Conservation (phyloP, 2,888 invertebrate species). For the Panopea generosa region DNA sequence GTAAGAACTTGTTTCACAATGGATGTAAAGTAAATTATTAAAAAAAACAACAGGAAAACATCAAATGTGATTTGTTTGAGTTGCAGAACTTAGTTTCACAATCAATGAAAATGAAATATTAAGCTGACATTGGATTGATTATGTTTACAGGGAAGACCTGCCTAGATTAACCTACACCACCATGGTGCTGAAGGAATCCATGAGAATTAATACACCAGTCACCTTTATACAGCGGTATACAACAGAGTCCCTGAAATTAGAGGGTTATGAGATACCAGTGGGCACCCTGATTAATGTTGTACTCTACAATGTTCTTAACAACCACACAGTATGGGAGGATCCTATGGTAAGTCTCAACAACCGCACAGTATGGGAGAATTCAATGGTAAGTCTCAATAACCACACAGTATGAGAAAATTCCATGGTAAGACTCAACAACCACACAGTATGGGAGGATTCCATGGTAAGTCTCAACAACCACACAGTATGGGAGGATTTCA, state of each 20-base stretch:
- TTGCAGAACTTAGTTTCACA: too few relatives aligned
- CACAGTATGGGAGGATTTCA: slow-evolving; percentile 73
- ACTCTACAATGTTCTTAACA: slow-evolving; percentile 78
- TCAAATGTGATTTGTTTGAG: too few relatives aligned
- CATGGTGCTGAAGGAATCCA: slow-evolving; percentile 79
- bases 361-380: slow-evolving; percentile 73
- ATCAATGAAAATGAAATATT: too few relatives aligned
- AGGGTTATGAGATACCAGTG: slow-evolving; percentile 70
- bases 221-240: slow-evolving; percentile 75
- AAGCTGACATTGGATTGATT: too few relatives aligned
- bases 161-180: slow-evolving; percentile 74
- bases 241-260: slow-evolving; percentile 68
- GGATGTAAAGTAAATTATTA: too few relatives aligned
- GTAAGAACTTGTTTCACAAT: too few relatives aligned
- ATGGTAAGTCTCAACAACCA: slow-evolving; percentile 74
- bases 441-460: slow-evolving; percentile 73
- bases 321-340: slow-evolving; percentile 75
- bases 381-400: slow-evolving; percentile 69
- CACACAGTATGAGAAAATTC: slow-evolving; percentile 74
- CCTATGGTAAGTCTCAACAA: slow-evolving; percentile 72
- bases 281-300: slow-evolving; percentile 69
- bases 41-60: too few relatives aligned
- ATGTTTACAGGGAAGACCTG: slow-evolving; percentile 81
- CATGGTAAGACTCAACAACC: slow-evolving; percentile 75
- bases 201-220: slow-evolving; percentile 76